These are phyloP conservation scores for Podotricha telesiphe DNA, from an alignment of 2,888 invertebrate genomes.

Conservation along the genomic window DNA sequence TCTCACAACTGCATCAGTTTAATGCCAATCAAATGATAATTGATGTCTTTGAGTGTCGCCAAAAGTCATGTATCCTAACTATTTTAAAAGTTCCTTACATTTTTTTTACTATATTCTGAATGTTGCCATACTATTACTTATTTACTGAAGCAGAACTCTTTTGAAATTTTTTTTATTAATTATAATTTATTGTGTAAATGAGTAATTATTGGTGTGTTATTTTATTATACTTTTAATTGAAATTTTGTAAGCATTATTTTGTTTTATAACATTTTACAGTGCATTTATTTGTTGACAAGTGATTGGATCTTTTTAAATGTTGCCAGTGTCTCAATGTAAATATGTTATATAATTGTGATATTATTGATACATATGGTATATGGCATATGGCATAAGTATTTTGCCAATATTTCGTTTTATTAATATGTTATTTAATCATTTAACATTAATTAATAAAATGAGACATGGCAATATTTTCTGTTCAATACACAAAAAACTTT, in stretches of 20 bases:
- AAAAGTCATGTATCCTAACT: neutral
- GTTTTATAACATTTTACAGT: neutral
- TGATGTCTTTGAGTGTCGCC: neutral
- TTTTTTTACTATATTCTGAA: neutral
- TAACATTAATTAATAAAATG: neutral
- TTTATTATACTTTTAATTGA: neutral
- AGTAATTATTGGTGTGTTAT: neutral
- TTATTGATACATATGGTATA: neutral
- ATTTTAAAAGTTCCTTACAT: neutral
- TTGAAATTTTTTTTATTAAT: neutral
- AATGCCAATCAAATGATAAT: neutral
- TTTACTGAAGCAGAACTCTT: slow-evolving; percentile 1
- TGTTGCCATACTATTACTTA: slow-evolving; percentile 10
- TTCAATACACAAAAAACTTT: too few relatives aligned
- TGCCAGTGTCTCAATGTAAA: neutral
- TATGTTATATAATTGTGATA: neutral
- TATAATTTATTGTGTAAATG: neutral
- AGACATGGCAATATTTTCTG: too few relatives aligned
- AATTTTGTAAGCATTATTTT: slow-evolving; percentile 3
- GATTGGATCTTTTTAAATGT: neutral
- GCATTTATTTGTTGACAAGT: slow-evolving; percentile 16
- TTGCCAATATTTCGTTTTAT: neutral
- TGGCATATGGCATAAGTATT: neutral
- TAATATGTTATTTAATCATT: neutral
- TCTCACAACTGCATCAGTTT: neutral